Conservation (phyloP, 2,113 vertebrate genomes). For the Xenotilapia longispinis region DNA sequence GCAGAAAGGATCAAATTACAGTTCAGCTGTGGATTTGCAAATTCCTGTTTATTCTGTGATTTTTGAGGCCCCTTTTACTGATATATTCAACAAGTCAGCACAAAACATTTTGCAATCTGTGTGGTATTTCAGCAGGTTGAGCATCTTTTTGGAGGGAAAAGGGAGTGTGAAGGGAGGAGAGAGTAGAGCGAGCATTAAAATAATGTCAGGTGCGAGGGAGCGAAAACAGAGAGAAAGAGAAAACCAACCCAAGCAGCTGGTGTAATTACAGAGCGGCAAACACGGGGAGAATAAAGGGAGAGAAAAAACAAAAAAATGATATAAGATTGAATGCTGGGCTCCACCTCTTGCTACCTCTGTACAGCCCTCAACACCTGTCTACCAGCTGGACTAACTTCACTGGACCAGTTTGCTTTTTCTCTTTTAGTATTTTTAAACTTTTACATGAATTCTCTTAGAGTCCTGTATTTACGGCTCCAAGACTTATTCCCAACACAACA, state of each 20-base stretch:
- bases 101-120: background rate
- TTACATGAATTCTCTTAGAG: background rate
- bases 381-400: slow-evolving; percentile 30
- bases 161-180: background rate
- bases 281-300: background rate
- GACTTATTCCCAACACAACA: background rate
- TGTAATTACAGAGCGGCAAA: slow-evolving; percentile 47
- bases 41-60: background rate
- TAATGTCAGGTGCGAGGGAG: background rate
- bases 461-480: background rate
- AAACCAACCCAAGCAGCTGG: slow-evolving; percentile 26
- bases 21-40: background rate
- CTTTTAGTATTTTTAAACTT: background rate
- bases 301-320: slow-evolving; percentile 11
- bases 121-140: background rate
- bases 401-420: background rate
- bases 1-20: background rate
- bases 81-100: background rate
- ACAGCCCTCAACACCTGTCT: slow-evolving; percentile 40
- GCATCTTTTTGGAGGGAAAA: background rate
- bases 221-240: background rate
- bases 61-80: background rate
- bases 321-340: slow-evolving; percentile 1
- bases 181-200: background rate
- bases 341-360: slow-evolving; percentile 24